phyloP scores from a whole-genome alignment of 2,797 vertebrate genomes.

The Lagodon rhomboides region DNA sequence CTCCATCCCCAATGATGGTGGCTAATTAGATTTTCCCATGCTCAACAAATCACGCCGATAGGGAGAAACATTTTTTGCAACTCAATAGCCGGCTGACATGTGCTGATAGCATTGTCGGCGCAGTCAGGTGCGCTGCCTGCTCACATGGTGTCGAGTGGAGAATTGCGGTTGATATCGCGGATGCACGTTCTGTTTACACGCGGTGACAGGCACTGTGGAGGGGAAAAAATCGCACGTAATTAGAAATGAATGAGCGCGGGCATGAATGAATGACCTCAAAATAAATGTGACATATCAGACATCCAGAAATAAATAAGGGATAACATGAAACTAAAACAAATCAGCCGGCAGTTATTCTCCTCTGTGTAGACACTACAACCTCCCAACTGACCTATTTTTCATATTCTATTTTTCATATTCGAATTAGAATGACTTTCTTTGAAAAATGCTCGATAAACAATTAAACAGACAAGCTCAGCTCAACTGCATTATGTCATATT shows the following conservation, averaged over 20 bases:
- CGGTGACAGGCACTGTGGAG: conserved; percentile 48
- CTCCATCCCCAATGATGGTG: conserved; percentile 65
- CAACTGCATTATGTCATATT: too few species aligned
- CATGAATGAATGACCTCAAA: conserved; percentile 20
- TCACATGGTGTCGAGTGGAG: conserved; percentile 43
- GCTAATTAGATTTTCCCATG: conserved; percentile 79
- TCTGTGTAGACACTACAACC: background rate
- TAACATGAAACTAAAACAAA: background rate
- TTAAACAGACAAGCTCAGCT: too few species aligned
- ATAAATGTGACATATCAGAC: background rate
- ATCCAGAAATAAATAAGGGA: background rate
- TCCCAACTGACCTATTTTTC: background rate
- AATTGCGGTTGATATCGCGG: conserved; percentile 45
- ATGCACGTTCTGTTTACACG: conserved; percentile 59
- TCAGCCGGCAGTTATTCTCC: background rate
- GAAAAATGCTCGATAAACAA: too few species aligned
- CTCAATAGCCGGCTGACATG: conserved; percentile 76
- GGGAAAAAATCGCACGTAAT: conserved; percentile 15
- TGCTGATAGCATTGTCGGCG: conserved; percentile 73
- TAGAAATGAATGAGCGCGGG: conserved; percentile 13
- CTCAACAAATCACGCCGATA: conserved; percentile 76
- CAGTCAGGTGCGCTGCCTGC: conserved; percentile 55
- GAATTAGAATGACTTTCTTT: background rate
- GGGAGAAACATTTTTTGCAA: conserved; percentile 70
- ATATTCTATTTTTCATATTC: too few species aligned